phyloP scores from a whole-genome alignment of 1,140 invertebrate species.

The Acromyrmex echinatior region DNA sequence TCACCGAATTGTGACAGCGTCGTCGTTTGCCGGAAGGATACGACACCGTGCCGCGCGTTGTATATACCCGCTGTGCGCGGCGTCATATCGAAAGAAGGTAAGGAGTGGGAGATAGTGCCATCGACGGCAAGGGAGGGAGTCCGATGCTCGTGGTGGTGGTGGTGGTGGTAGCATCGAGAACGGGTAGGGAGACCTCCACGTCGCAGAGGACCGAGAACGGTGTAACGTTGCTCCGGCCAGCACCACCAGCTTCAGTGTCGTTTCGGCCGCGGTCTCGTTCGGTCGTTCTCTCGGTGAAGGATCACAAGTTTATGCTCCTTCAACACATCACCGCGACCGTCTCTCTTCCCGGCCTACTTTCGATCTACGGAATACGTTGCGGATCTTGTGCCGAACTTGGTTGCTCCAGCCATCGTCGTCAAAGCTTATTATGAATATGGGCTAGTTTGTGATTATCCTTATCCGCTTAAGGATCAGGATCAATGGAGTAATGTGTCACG shows the following conservation, averaged over 20 bases:
- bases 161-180: conserved; percentile 33
- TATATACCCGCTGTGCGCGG: conserved; percentile 59
- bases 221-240: conserved; percentile 78
- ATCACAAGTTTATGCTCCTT: neutral
- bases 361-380: neutral
- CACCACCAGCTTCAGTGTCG: conserved; percentile 82
- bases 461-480: neutral
- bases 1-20: conserved; percentile 71
- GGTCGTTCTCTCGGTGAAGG: conserved; percentile 64
- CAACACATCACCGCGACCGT: neutral
- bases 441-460: conserved; percentile 41
- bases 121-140: conserved; percentile 43
- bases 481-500: conserved; percentile 59
- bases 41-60: conserved; percentile 54
- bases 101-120: conserved; percentile 44
- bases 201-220: conserved; percentile 77
- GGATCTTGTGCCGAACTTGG: neutral
- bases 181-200: conserved; percentile 76
- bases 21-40: conserved; percentile 72
- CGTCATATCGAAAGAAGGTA: conserved; percentile 61
- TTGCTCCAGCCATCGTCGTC: neutral
- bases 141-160: conserved; percentile 38
- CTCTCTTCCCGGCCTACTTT: conserved; percentile 41
- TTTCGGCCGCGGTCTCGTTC: conserved; percentile 81
- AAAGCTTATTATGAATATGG: conserved; percentile 62